phyloP scores from a whole-genome alignment of 2,113 vertebrate genomes.

The Pardalotus punctatus region DNA sequence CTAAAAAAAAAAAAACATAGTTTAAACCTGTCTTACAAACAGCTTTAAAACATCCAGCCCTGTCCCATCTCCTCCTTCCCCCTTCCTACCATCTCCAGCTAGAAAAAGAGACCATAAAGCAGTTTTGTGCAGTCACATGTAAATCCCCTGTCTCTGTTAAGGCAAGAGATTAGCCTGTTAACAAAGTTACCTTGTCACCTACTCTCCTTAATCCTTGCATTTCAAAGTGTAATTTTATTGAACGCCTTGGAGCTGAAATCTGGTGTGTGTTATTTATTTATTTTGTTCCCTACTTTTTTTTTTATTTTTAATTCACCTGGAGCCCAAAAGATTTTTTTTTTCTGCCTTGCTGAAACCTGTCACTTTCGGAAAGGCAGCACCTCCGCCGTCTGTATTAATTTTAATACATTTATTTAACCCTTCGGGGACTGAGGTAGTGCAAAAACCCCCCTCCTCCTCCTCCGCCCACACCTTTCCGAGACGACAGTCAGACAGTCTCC shows the following conservation, averaged over 20 bases:
- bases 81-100: conserved; percentile 34
- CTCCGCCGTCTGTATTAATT: neutral
- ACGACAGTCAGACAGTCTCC: conserved; percentile 65
- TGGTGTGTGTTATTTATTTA: conserved; percentile 54
- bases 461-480: neutral
- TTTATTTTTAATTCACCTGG: neutral
- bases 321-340: neutral
- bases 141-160: conserved; percentile 69
- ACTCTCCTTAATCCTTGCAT: conserved; percentile 68
- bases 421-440: neutral
- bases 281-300: neutral
- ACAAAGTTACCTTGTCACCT: conserved; percentile 75
- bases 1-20: neutral
- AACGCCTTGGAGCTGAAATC: conserved; percentile 49
- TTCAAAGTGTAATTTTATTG: conserved; percentile 71
- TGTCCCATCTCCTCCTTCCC: neutral
- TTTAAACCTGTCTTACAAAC: neutral
- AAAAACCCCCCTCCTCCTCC: neutral
- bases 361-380: neutral
- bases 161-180: conserved; percentile 68
- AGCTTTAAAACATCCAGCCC: neutral
- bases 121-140: conserved; percentile 58
- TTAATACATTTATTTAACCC: conserved; percentile 27
- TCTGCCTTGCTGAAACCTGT: neutral
- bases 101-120: conserved; percentile 62